Percentiles rank a stretch among this genome's conserved stretches.
These are phyloP conservation scores for Rapana venosa DNA, from an alignment of 2,888 invertebrate genomes.

Conservation along the genomic window DNA sequence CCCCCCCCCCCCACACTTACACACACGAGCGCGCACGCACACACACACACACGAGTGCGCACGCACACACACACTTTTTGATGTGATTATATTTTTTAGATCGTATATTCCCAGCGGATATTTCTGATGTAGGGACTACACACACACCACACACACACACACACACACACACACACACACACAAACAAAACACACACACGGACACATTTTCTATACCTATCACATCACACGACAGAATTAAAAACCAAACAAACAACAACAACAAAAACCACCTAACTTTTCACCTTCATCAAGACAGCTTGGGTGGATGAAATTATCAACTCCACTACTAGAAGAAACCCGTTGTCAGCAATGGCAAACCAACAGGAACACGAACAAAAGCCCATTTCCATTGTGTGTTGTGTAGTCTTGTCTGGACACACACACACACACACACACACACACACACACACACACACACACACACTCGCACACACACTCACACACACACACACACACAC, in stretches of 20 bases:
- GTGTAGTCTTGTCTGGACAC: not conserved
- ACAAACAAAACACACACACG: no score
- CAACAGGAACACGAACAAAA: no score
- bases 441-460: conserved; percentile 19
- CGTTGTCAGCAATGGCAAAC: no score
- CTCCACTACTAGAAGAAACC: no score
- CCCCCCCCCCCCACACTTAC: no score
- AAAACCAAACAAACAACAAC: not conserved
- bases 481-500: not conserved
- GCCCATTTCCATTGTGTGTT: no score
- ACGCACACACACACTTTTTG: not conserved
- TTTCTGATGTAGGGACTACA: no score
- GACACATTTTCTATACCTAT: not conserved
- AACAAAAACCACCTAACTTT: not conserved
- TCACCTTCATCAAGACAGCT: not conserved
- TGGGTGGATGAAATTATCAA: no score
- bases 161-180: no score
- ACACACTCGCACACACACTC: not conserved
- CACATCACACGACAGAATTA: not conserved
- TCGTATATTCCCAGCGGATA: no score
- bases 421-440: not conserved
- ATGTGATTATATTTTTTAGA: no score
- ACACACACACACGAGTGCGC: not conserved
- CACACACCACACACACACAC: no score
- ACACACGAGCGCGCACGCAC: not conserved